Base-by-base conservation (phyloP, 2,888 invertebrate genomes). In the Rutpela maculata region DNA sequence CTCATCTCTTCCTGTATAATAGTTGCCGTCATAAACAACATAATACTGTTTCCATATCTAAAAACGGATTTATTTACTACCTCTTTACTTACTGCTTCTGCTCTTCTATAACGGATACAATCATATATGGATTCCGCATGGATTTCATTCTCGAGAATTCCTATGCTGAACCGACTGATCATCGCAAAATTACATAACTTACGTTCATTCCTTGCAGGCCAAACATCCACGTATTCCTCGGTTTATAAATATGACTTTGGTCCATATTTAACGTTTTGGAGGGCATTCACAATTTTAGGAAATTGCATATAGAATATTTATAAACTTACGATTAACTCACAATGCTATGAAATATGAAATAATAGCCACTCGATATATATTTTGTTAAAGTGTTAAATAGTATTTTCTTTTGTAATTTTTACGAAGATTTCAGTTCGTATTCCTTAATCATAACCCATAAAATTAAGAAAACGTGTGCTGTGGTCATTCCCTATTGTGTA, bases 11-110 rank as follows among this genome's bases (percentile, higher is more conserved):
- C 86, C 86, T 88, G 87, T 82, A 86, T 87, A 84, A 85, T 85
- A 85, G 81, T 85, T 80, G 85, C 82, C 80, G 87, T 88, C 87
- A 86, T 88, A 88, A 88, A 88, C 86, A 84, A 87, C 85, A 81
- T 83, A 82, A 86, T 85, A 86, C 87, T 87, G 88, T 88, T 86
- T 87, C 87, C 86, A 88, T 88, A 88, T 88, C 88, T 88, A 87
- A 87, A 88, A 86, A 85, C 84, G 87, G 87, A 86, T 87, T 87
- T 87, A 88, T 88, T 87, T 86, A 88, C 85, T 82, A 81, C 81
- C 78, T 60, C 76, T 69, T 62, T 74, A 69, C 70, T 76, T 62
- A 74, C 76, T 80, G 79, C 82, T 77, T 74, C 78, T 72, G 69
- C 77, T 72, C 69, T 77, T 76, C 80, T 79, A 81, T 85, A 86